Evolutionary conservation across 2,888 invertebrate genomes (phyloP).

Genomic region (Thysanoteuthis rhombus): DNA sequence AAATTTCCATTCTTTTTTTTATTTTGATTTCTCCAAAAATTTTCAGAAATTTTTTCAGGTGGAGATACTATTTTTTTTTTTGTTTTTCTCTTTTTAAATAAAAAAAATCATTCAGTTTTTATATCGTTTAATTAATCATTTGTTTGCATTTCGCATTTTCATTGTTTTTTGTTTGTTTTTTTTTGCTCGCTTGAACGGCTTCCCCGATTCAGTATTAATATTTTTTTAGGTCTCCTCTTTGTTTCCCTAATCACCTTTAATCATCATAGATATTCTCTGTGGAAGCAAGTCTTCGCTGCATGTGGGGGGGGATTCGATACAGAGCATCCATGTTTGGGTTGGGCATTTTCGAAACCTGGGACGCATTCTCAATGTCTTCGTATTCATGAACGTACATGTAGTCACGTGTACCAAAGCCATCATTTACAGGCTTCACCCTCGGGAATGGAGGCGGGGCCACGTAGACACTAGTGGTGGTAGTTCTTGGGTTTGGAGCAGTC

Average conservation of each 20-base stretch:
- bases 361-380: conserved; percentile 49
- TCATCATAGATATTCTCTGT: conserved; percentile 33
- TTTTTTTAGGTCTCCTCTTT: background rate
- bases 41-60: background rate
- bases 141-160: background rate
- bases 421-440: conserved; percentile 40
- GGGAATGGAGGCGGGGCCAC: conserved; percentile 46
- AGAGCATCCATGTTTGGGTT: conserved; percentile 39
- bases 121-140: background rate
- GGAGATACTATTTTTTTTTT: background rate
- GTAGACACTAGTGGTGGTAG: conserved; percentile 52
- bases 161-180: too few species aligned
- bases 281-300: conserved; percentile 34
- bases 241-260: conserved; percentile 35
- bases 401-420: conserved; percentile 42
- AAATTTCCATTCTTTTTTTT: background rate
- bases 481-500: conserved; percentile 46
- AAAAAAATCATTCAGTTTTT: background rate
- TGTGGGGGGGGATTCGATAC: conserved; percentile 42
- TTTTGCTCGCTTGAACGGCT: background rate
- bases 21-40: background rate
- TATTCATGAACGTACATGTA: conserved; percentile 56
- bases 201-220: background rate
- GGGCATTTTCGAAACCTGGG: conserved; percentile 41
- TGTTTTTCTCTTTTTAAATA: background rate